These are phyloP conservation scores for Saccopteryx bilineata DNA, from an alignment of 2,113 vertebrate species.

Conservation along the genomic window DNA sequence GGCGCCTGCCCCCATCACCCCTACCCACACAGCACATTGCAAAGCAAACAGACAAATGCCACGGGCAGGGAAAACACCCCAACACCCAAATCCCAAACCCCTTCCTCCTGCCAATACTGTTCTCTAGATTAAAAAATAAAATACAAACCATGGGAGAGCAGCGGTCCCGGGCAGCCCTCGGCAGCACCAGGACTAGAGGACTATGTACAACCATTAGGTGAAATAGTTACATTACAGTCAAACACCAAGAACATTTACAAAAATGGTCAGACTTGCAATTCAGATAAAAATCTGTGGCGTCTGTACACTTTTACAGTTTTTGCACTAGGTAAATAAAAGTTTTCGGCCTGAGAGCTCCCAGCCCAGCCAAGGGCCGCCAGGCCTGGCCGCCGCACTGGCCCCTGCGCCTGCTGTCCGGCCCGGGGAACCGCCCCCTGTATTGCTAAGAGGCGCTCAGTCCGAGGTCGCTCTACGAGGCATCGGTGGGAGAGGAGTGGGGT, in stretches of 20 bases:
- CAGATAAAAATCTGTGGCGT: constrained; percentile 86
- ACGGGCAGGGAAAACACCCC: neutral
- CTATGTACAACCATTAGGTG: constrained; percentile 92
- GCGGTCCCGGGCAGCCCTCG: constrained; percentile 81
- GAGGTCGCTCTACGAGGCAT: constrained; percentile 55
- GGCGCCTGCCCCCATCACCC: neutral
- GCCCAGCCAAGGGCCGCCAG: constrained; percentile 45
- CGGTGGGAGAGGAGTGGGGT: neutral
- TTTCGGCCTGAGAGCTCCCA: constrained; percentile 81
- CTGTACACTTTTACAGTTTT: constrained; percentile 84
- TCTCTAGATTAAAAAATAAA: constrained; percentile 67
- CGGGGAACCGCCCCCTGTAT: constrained; percentile 82
- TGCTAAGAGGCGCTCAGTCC: constrained; percentile 80
- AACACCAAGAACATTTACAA: constrained; percentile 94
- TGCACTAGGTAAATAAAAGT: constrained; percentile 87
- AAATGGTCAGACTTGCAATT: constrained; percentile 87
- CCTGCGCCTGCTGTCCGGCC: constrained; percentile 62
- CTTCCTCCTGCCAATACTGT: constrained; percentile 64
- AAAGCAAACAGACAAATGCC: neutral
- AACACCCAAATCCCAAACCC: neutral
- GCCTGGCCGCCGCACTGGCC: neutral
- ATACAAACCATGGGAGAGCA: constrained; percentile 79
- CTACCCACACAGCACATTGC: neutral
- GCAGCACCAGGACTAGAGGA: constrained; percentile 89
- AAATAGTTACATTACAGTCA: constrained; percentile 92